Evolutionary conservation across 2,113 vertebrate genomes (phyloP).

Genomic region (Ondatra zibethicus): DNA sequence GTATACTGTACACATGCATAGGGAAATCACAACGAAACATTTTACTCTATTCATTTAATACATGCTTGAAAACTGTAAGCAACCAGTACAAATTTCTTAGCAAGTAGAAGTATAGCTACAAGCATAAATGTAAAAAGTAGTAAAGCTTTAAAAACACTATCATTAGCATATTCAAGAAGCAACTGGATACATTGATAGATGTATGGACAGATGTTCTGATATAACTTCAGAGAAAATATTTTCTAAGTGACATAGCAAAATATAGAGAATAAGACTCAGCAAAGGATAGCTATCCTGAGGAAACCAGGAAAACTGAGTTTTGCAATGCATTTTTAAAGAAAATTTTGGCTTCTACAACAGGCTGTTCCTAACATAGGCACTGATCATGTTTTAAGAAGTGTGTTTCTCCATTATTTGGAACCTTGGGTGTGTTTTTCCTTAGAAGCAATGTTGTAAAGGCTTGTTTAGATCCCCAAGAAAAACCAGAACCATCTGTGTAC

Average conservation of each 20-base stretch:
- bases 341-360: conserved; percentile 43
- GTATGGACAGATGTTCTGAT: conserved; percentile 12
- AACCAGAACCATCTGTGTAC: background rate
- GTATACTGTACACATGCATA: background rate
- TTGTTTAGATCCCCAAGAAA: too few species aligned
- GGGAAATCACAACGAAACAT: background rate
- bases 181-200: conserved; percentile 5
- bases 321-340: conserved; percentile 25
- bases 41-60: background rate
- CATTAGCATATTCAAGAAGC: conserved; percentile 42
- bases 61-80: background rate
- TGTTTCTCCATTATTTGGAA: conserved; percentile 66
- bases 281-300: background rate
- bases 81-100: conserved; percentile 3
- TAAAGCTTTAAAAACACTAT: conserved; percentile 36
- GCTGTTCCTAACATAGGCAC: conserved; percentile 19
- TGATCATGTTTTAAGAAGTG: conserved; percentile 55
- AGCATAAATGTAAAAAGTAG: background rate
- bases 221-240: conserved; percentile 60
- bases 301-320: background rate
- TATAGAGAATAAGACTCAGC: background rate
- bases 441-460: conserved; percentile 58
- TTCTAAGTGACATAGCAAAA: conserved; percentile 47
- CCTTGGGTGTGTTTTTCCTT: conserved; percentile 27
- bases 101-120: conserved; percentile 13